Evolutionary conservation across 1,140 invertebrate genomes (phyloP).

Genomic region (Caenorhabditis briggsae): DNA sequence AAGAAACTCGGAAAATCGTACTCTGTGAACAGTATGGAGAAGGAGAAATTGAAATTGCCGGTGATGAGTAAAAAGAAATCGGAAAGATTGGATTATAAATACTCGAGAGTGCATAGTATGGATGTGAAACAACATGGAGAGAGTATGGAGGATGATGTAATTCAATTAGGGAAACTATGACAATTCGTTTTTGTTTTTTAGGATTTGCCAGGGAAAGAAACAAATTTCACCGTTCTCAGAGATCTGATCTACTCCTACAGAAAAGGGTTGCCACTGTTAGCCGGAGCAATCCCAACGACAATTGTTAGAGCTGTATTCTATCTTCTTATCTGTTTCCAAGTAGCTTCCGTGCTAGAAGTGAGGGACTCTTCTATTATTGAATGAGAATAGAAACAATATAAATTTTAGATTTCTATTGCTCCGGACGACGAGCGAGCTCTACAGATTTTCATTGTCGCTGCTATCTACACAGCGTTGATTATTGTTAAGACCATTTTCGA

Average conservation of each 20-base stretch:
- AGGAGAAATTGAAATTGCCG: slow-evolving; percentile 72
- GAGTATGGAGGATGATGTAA: slow-evolving; percentile 32
- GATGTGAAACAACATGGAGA: slow-evolving; percentile 44
- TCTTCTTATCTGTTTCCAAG: slow-evolving; percentile 60
- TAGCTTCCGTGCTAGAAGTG: slow-evolving; percentile 58
- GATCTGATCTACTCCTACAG: slow-evolving; percentile 46
- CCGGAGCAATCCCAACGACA: slow-evolving; percentile 51
- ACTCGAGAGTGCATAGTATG: slow-evolving; percentile 42
- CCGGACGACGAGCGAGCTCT: slow-evolving; percentile 35
- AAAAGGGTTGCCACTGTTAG: slow-evolving; percentile 11
- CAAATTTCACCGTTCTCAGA: slow-evolving; percentile 40
- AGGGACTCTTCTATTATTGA: not conserved
- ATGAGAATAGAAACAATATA: not conserved
- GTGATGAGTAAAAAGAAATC: slow-evolving; percentile 69
- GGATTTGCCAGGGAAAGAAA: slow-evolving; percentile 50
- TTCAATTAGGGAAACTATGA: not conserved
- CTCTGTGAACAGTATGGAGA: slow-evolving; percentile 69
- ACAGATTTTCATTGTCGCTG: slow-evolving; percentile 57
- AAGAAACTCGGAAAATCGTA: slow-evolving; percentile 75
- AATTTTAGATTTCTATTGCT: slow-evolving; percentile 55
- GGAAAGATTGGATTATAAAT: slow-evolving; percentile 59
- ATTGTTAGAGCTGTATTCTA: slow-evolving; percentile 58
- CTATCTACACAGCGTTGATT: slow-evolving; percentile 58
- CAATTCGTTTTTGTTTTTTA: not conserved
- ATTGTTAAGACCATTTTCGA: slow-evolving; percentile 62